Percentiles rank a stretch among this genome's conserved stretches.
These are phyloP conservation scores for Laticauda colubrina DNA, from an alignment of 2,113 vertebrate genomes.

Conservation along the genomic window DNA sequence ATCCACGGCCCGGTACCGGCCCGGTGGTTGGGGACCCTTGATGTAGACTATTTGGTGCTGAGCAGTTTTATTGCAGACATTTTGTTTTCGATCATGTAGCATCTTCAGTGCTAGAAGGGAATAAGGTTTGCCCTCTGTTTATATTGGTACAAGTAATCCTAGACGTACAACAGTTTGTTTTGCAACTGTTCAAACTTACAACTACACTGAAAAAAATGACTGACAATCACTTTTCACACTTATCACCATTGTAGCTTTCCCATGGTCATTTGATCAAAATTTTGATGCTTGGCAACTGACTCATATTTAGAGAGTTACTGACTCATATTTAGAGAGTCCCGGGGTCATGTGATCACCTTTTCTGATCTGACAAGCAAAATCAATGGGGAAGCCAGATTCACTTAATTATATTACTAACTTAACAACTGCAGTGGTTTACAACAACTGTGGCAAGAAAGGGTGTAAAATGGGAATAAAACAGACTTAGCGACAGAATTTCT, in stretches of 20 bases:
- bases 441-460: not conserved
- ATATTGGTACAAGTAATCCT: not conserved
- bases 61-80: not conserved
- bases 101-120: not conserved
- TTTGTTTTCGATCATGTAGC: not conserved
- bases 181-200: not conserved
- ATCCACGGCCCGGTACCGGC: no score
- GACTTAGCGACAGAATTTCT: not conserved
- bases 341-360: not conserved
- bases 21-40: no score
- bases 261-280: not conserved
- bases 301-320: not conserved
- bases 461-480: not conserved
- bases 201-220: not conserved
- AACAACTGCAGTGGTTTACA: not conserved
- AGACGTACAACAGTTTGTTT: not conserved
- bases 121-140: not conserved
- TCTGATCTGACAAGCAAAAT: not conserved
- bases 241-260: not conserved
- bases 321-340: not conserved
- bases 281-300: not conserved
- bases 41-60: not conserved
- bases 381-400: not conserved
- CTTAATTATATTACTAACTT: not conserved
- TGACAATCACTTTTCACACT: not conserved